phyloP scores from a whole-genome alignment of 2,888 invertebrate species.

The Criorhina ranunculi region DNA sequence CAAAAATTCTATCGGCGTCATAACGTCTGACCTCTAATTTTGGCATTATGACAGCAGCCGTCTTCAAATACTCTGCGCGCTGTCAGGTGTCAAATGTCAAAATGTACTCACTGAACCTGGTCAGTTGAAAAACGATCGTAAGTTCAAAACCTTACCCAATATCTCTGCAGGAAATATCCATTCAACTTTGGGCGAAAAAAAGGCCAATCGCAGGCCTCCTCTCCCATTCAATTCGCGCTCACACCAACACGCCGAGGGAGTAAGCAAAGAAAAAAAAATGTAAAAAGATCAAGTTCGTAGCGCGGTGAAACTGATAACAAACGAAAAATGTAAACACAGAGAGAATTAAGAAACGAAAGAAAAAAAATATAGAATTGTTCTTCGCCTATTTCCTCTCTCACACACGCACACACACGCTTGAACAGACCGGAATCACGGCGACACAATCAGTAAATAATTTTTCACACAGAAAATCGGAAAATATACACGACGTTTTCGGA shows the following conservation, averaged over 20 bases:
- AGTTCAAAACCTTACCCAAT: conserved; percentile 65
- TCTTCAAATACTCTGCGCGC: neutral
- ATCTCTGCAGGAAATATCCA: conserved; percentile 54
- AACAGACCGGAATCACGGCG: conserved; percentile 18
- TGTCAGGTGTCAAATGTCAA: conserved; percentile 54
- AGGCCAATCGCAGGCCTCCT: conserved; percentile 35
- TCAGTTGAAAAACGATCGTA: neutral
- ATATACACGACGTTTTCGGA: conserved; percentile 18
- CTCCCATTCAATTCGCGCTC: conserved; percentile 30
- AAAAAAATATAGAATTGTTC: conserved; percentile 2
- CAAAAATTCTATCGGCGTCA: conserved; percentile 10
- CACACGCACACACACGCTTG: conserved; percentile 42
- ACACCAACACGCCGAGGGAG: conserved; percentile 10
- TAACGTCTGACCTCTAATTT: conserved; percentile 19
- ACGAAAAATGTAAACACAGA: conserved; percentile 64
- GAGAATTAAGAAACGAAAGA: conserved; percentile 23
- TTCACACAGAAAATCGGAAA: conserved; percentile 46
- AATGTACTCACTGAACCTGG: conserved; percentile 55
- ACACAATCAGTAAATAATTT: conserved; percentile 50
- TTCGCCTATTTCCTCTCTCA: conserved; percentile 36
- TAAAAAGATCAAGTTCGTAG: conserved; percentile 67
- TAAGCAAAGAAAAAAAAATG: conserved; percentile 1
- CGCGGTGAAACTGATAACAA: conserved; percentile 59
- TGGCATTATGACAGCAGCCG: neutral
- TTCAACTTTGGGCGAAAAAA: conserved; percentile 35